Conservation (phyloP, 2,113 vertebrate genomes). For the Myiozetetes cayanensis region DNA sequence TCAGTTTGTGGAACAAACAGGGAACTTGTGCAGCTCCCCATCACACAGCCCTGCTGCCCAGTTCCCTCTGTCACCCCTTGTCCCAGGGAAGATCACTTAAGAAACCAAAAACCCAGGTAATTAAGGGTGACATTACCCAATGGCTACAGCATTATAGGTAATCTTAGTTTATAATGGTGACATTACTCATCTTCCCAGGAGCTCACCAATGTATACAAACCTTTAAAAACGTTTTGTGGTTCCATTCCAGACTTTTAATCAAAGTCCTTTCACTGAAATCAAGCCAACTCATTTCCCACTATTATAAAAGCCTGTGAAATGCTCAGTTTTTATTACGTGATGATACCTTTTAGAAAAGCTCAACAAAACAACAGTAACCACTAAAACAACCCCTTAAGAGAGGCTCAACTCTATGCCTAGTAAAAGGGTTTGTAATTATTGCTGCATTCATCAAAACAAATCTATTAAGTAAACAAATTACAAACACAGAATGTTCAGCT, state of each 20-base stretch:
- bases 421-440: background rate
- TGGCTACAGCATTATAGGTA: background rate
- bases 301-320: conserved; percentile 4
- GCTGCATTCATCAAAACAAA: background rate
- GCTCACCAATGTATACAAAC: background rate
- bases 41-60: background rate
- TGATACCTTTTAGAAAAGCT: background rate
- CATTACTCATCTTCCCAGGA: background rate
- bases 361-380: background rate
- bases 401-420: background rate
- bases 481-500: background rate
- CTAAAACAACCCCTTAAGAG: background rate
- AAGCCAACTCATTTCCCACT: background rate
- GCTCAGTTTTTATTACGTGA: background rate
- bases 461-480: background rate
- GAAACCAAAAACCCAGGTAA: background rate
- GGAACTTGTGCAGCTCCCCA: background rate
- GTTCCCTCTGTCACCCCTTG: background rate
- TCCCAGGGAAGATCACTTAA: background rate
- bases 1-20: background rate
- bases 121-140: background rate
- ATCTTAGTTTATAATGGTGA: background rate
- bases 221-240: background rate
- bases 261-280: background rate
- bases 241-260: background rate